Evolutionary conservation across 2,797 vertebrate genomes (phyloP).

Genomic region (Poecile montanus): DNA sequence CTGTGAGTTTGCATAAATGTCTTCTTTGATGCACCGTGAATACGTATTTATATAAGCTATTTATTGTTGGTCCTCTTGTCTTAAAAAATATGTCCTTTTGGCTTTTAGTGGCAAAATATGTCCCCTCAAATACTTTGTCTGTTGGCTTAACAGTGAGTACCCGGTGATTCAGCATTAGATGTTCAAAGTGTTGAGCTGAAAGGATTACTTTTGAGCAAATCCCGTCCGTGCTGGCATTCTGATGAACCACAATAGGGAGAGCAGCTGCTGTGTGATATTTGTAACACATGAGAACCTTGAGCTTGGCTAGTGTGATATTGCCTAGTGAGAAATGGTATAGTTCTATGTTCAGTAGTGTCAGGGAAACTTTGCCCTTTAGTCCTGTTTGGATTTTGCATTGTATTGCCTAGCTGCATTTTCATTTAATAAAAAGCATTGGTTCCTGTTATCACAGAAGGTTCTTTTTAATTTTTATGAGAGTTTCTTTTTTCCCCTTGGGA

Average conservation of each 20-base stretch:
- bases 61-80: not conserved
- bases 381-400: not conserved
- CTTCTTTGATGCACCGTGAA: not conserved
- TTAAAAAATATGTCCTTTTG: not conserved
- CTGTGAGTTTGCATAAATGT: slow-evolving; percentile 17
- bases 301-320: not conserved
- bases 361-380: not conserved
- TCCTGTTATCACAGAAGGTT: not conserved
- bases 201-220: slow-evolving; percentile 7
- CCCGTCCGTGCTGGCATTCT: not conserved
- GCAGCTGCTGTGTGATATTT: not conserved
- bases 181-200: not conserved
- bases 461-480: not conserved
- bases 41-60: slow-evolving; percentile 22
- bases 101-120: not conserved
- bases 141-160: slow-evolving; percentile 16
- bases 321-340: not conserved
- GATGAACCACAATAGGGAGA: not conserved
- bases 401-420: not conserved
- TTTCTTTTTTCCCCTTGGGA: not conserved
- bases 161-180: slow-evolving; percentile 48
- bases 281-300: rapidly evolving
- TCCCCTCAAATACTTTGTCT: not conserved
- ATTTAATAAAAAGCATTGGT: not conserved
- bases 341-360: not conserved